A percentile compares a stretch with the other conserved stretches of the same genome.
Evolutionary conservation across 2,888 invertebrate species (phyloP).

Genomic region (Xylocampa areola): DNA sequence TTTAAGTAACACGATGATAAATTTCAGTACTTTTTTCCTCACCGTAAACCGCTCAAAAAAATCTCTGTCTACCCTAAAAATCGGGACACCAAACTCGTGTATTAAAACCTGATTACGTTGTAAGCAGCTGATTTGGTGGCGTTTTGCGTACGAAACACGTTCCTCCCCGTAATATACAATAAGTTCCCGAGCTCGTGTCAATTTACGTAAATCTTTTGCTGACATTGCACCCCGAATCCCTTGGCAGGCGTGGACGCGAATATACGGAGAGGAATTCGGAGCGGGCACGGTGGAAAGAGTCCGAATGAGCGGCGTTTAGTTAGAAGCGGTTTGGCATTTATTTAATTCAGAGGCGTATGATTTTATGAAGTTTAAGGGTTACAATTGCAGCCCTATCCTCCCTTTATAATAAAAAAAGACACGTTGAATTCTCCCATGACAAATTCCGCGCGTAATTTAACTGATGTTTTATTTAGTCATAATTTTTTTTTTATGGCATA

Average conservation of each 20-base stretch:
- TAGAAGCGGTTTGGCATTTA: too few relatives aligned
- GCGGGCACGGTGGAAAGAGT: neutral
- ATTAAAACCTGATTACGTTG: conserved; percentile 23
- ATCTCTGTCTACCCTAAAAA: conserved; percentile 3
- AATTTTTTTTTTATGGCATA: too few relatives aligned
- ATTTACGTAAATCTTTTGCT: conserved; percentile 79
- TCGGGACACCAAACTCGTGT: conserved; percentile 1
- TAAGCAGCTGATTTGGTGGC: conserved; percentile 31
- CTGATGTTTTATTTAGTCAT: too few relatives aligned
- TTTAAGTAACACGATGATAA: too few relatives aligned
- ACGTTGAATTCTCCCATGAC: too few relatives aligned
- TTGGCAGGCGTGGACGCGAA: conserved; percentile 36
- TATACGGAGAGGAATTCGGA: conserved; percentile 25
- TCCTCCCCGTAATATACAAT: conserved; percentile 71
- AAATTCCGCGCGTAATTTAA: too few relatives aligned
- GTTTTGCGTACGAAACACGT: conserved; percentile 48
- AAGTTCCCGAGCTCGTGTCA: conserved; percentile 75
- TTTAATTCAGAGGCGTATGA: too few relatives aligned
- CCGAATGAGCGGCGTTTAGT: too few relatives aligned
- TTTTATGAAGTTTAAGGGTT: too few relatives aligned
- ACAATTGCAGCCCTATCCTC: too few relatives aligned
- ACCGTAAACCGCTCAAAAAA: conserved; percentile 15
- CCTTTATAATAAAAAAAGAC: too few relatives aligned
- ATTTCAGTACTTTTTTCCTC: neutral
- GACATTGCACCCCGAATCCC: conserved; percentile 74